These are phyloP conservation scores for Graphium colonna DNA, from an alignment of 2,888 invertebrate species.

Conservation along the genomic window DNA sequence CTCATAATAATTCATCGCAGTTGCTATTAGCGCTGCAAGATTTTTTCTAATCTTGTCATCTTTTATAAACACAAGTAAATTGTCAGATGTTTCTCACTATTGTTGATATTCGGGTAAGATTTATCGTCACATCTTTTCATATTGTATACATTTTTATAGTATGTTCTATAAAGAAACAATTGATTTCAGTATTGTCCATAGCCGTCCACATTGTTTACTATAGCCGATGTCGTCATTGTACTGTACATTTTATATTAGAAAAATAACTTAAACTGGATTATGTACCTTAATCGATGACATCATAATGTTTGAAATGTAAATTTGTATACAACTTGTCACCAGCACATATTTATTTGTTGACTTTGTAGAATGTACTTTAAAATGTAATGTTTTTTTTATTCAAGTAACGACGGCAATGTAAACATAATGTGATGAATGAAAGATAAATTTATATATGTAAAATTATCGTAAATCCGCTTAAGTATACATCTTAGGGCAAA, in stretches of 20 bases:
- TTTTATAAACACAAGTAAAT: too few species aligned
- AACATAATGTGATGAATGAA: background rate
- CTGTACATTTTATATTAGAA: too few species aligned
- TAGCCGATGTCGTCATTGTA: background rate
- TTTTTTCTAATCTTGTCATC: too few species aligned
- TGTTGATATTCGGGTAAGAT: background rate
- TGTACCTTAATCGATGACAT: too few species aligned
- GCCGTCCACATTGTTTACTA: background rate
- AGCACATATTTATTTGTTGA: too few species aligned
- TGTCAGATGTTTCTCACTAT: too few species aligned
- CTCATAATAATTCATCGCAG: too few species aligned
- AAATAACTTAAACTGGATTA: too few species aligned
- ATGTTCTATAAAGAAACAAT: conserved; percentile 6
- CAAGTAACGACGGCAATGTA: background rate
- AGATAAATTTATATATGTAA: background rate
- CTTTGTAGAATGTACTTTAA: conserved; percentile 10
- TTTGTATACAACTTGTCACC: too few species aligned
- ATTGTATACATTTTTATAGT: conserved; percentile 4
- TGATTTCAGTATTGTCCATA: background rate
- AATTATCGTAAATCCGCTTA: background rate
- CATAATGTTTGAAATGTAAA: too few species aligned
- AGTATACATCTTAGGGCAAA: background rate
- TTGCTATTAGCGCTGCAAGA: too few species aligned
- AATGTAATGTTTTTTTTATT: conserved; percentile 4
- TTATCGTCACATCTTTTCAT: too few species aligned